Evolutionary conservation across 2,797 vertebrate species (phyloP).

Genomic region (Ateles fusciceps): DNA sequence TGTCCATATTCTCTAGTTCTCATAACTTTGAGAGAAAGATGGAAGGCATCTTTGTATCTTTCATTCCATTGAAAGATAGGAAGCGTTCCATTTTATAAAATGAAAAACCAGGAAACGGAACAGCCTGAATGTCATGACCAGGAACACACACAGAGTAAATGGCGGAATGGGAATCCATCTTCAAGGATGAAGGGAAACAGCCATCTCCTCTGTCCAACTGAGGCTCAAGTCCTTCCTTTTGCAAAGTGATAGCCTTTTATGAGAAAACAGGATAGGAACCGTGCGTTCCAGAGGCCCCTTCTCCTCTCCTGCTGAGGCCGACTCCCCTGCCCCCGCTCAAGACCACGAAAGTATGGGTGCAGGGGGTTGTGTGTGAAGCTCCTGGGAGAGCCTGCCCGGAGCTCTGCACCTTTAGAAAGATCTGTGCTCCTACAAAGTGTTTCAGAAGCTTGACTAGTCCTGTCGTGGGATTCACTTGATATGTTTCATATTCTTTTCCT

Average conservation of each 20-base stretch:
- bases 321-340: fast-evolving
- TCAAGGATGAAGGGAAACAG: neutral
- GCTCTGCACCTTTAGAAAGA: neutral
- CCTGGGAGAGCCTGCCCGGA: neutral
- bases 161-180: neutral
- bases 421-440: fast-evolving
- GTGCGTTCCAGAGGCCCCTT: neutral
- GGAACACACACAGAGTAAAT: neutral
- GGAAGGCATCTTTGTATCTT: neutral
- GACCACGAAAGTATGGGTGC: neutral
- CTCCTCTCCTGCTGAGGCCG: fast-evolving
- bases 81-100: neutral
- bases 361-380: neutral
- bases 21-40: neutral
- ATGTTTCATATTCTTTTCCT: neutral
- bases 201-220: fast-evolving
- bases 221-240: neutral
- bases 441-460: neutral
- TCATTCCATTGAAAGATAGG: neutral
- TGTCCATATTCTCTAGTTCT: neutral
- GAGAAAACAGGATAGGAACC: neutral
- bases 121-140: neutral
- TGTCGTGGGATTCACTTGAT: neutral
- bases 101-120: neutral
- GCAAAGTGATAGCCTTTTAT: neutral